A percentile compares a stretch with the other conserved stretches of the same genome.
phyloP scores from a whole-genome alignment of 2,797 vertebrate species.

The Sandelia bainsii region DNA sequence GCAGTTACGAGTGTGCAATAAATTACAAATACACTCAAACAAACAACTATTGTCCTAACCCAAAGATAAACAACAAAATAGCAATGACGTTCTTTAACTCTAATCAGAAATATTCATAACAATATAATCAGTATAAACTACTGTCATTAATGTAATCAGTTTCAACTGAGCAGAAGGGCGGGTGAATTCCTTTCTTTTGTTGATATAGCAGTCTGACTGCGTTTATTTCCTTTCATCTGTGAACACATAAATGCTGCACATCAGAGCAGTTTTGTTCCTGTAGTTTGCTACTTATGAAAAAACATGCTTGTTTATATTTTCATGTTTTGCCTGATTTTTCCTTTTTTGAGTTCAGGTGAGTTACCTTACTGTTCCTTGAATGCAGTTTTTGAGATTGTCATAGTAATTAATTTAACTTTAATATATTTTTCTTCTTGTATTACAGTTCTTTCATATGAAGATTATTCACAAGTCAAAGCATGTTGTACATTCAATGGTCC shows the following conservation, averaged over 20 bases:
- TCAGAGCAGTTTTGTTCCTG: not conserved
- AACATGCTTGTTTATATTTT: constrained; percentile 16
- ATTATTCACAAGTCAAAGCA: not conserved
- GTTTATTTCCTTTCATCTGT: not conserved
- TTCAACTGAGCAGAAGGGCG: not conserved
- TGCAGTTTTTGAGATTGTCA: not conserved
- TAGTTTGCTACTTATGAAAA: not conserved
- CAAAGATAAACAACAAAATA: no score
- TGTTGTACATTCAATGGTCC: constrained; percentile 24
- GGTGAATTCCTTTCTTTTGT: not conserved
- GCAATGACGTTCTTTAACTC: no score
- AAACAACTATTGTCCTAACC: no score
- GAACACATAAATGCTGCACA: not conserved
- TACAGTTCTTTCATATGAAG: constrained; percentile 21
- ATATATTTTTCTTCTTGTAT: not conserved
- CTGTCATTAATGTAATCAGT: not conserved
- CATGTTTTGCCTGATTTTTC: not conserved
- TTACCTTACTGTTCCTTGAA: not conserved
- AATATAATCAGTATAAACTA: not conserved
- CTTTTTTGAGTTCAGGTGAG: constrained; percentile 30
- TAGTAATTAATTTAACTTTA: not conserved
- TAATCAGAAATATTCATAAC: no score
- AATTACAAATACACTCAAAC: no score
- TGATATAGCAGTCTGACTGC: not conserved
- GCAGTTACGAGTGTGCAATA: no score